Conservation (phyloP, 2,888 invertebrate species). For the Galeruca laticollis region DNA sequence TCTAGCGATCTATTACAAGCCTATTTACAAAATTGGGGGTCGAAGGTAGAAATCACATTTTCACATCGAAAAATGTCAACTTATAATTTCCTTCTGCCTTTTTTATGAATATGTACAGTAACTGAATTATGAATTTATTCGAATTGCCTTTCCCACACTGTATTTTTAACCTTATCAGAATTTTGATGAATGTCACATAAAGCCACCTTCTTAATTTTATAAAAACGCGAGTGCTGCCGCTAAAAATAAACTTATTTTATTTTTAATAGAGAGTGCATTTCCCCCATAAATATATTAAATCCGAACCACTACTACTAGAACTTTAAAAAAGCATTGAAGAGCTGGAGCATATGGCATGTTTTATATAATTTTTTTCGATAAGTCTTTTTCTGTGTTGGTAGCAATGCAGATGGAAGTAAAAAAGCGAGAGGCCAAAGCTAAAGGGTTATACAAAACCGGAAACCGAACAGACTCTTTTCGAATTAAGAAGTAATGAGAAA, state of each 20-base stretch:
- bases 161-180: too few relatives aligned
- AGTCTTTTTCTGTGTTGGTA: constrained; percentile 49
- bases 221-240: constrained; percentile 32
- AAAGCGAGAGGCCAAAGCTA: constrained; percentile 36
- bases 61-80: too few relatives aligned
- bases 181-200: background rate
- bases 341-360: constrained; percentile 55
- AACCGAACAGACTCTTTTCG: constrained; percentile 51
- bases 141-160: too few relatives aligned
- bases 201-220: background rate
- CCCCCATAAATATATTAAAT: constrained; percentile 43
- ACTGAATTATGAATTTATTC: too few relatives aligned
- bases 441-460: constrained; percentile 52
- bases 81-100: too few relatives aligned
- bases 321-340: constrained; percentile 33
- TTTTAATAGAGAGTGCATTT: constrained; percentile 50
- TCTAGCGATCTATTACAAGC: too few relatives aligned
- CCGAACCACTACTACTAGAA: constrained; percentile 16
- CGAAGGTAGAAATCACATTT: too few relatives aligned
- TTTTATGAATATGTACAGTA: too few relatives aligned
- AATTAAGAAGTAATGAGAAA: constrained; percentile 50
- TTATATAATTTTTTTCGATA: constrained; percentile 58
- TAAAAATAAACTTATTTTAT: constrained; percentile 52
- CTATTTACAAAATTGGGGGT: too few relatives aligned
- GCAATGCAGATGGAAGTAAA: constrained; percentile 45